Percentiles rank a stretch among this genome's conserved stretches.
Conservation (phyloP, 2,888 invertebrate genomes). For the Allolobophora icterica region DNA sequence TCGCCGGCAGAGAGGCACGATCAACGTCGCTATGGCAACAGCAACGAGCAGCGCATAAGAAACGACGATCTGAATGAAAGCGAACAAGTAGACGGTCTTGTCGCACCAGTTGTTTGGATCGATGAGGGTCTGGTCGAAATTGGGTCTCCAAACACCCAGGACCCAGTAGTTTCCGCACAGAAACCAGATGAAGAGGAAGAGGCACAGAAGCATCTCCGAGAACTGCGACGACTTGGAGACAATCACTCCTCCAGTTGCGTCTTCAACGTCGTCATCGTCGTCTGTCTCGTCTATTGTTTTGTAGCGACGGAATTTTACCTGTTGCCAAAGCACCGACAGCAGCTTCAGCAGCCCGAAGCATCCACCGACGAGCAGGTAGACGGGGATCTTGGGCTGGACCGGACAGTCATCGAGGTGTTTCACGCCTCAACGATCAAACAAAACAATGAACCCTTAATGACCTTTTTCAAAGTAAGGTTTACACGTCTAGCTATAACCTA, state of each 20-base stretch:
- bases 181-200: slow-evolving; percentile 79
- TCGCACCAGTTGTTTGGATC: slow-evolving; percentile 83
- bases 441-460: background rate
- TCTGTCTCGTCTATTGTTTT: slow-evolving; percentile 59
- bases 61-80: slow-evolving; percentile 76
- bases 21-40: slow-evolving; percentile 47
- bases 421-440: slow-evolving; percentile 71
- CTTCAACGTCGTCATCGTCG: slow-evolving; percentile 51
- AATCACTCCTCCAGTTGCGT: slow-evolving; percentile 42
- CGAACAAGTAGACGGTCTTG: slow-evolving; percentile 78
- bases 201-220: slow-evolving; percentile 74
- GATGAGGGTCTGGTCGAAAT: slow-evolving; percentile 75
- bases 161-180: slow-evolving; percentile 82
- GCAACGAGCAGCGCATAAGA: slow-evolving; percentile 72
- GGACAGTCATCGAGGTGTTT: slow-evolving; percentile 82
- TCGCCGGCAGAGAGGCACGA: slow-evolving; percentile 51
- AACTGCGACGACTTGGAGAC: slow-evolving; percentile 71
- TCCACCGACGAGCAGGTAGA: slow-evolving; percentile 85
- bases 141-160: slow-evolving; percentile 78
- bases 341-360: slow-evolving; percentile 75
- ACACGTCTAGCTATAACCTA: background rate
- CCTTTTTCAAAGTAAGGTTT: background rate
- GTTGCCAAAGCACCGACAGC: slow-evolving; percentile 72
- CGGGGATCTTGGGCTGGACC: slow-evolving; percentile 77
- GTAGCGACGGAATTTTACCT: slow-evolving; percentile 72